These are phyloP conservation scores for Nowickia ferox DNA, from an alignment of 2,888 invertebrate species.

Conservation along the genomic window DNA sequence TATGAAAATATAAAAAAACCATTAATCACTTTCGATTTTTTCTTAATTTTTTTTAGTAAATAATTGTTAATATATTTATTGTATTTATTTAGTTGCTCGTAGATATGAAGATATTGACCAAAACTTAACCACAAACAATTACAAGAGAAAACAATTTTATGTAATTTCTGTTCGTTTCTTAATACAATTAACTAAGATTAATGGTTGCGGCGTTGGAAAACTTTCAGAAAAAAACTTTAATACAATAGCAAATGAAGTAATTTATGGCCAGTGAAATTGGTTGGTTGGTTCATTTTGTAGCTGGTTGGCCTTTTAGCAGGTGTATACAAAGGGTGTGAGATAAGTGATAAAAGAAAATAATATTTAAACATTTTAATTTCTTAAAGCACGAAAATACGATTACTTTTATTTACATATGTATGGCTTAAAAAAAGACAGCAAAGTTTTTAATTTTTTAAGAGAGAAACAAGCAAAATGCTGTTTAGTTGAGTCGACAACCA, in stretches of 20 bases:
- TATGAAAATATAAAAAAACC: background rate
- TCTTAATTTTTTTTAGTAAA: background rate
- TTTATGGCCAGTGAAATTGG: background rate
- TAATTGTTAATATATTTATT: constrained; percentile 1
- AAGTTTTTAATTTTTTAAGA: background rate
- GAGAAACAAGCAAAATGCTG: background rate
- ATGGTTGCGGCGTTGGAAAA: constrained; percentile 4
- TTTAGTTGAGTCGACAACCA: background rate
- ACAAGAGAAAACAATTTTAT: constrained; percentile 26
- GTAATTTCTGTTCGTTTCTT: background rate
- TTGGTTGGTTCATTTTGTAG: background rate
- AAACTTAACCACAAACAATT: background rate
- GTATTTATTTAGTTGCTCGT: background rate
- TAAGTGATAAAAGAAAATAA: background rate
- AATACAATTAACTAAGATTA: constrained; percentile 20
- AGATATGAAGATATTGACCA: constrained; percentile 1
- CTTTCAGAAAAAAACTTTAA: constrained; percentile 4
- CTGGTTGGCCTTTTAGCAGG: background rate
- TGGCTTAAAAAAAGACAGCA: background rate
- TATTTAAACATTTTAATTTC: background rate
- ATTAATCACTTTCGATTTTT: constrained; percentile 42
- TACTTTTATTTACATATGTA: no score
- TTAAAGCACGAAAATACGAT: no score
- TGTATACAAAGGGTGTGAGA: background rate
- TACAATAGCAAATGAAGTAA: constrained; percentile 3